Evolutionary conservation across 2,797 vertebrate genomes (phyloP).

Genomic region (Paramormyrops hopkinsi): DNA sequence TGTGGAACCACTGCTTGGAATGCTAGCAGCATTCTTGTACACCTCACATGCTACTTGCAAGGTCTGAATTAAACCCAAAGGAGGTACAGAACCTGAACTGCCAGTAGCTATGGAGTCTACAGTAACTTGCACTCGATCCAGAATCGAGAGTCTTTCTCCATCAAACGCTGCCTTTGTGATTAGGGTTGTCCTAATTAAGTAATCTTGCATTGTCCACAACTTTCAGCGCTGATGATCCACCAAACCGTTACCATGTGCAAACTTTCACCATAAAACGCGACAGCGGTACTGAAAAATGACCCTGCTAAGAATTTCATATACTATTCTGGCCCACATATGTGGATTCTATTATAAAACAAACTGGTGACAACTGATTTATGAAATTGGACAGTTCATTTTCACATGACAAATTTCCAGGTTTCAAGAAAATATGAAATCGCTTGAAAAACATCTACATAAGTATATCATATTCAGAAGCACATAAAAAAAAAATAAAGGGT

Average conservation of each 20-base stretch:
- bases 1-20: background rate
- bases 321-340: background rate
- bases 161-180: background rate
- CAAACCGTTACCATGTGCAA: background rate
- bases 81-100: background rate
- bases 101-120: background rate
- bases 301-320: background rate
- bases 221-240: background rate
- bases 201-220: background rate
- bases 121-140: background rate
- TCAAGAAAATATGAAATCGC: background rate
- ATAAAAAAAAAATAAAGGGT: background rate
- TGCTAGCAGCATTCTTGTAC: background rate
- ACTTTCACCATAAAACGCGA: background rate
- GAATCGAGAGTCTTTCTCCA: background rate
- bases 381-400: background rate
- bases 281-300: background rate
- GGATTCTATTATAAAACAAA: background rate
- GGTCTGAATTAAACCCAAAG: background rate
- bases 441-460: background rate
- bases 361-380: background rate
- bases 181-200: background rate
- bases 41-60: background rate
- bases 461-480: background rate
- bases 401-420: slow-evolving; percentile 3